These are phyloP conservation scores for Machimus rusticus DNA, from an alignment of 2,888 invertebrate species.

Conservation along the genomic window DNA sequence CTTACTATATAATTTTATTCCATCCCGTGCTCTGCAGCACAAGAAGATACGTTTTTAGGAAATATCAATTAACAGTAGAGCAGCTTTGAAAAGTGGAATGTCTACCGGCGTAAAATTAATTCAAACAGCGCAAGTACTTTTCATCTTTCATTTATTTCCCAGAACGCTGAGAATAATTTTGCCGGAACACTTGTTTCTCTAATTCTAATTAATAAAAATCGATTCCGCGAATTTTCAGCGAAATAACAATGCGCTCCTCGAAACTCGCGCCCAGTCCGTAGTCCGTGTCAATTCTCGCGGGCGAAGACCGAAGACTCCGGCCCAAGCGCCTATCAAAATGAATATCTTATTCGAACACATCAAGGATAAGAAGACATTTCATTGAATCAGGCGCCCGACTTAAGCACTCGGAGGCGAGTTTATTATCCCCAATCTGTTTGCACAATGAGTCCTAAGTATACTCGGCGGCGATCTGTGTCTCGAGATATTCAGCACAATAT, in stretches of 20 bases:
- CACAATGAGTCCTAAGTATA: conserved; percentile 28
- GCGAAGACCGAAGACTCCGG: background rate
- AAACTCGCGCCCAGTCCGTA: background rate
- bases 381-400: conserved; percentile 1
- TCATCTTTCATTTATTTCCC: background rate
- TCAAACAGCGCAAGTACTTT: background rate
- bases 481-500: conserved; percentile 22
- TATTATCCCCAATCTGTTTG: conserved; percentile 30
- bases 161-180: background rate
- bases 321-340: background rate
- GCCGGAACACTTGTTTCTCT: background rate
- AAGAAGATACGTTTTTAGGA: background rate
- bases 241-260: background rate
- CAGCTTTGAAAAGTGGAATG: background rate
- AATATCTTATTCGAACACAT: background rate
- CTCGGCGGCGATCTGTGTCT: background rate
- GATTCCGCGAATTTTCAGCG: background rate
- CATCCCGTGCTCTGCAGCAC: background rate
- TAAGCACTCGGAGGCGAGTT: conserved; percentile 14
- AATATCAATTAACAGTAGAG: background rate
- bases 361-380: conserved; percentile 16
- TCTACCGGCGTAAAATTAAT: background rate
- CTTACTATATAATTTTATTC: background rate
- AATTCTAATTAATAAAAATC: background rate
- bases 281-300: background rate